Evolutionary conservation across 2,888 invertebrate species (phyloP), one percentile per base, ranked within the genome.

Genomic region (Agrenia bidenticulata): DNA sequence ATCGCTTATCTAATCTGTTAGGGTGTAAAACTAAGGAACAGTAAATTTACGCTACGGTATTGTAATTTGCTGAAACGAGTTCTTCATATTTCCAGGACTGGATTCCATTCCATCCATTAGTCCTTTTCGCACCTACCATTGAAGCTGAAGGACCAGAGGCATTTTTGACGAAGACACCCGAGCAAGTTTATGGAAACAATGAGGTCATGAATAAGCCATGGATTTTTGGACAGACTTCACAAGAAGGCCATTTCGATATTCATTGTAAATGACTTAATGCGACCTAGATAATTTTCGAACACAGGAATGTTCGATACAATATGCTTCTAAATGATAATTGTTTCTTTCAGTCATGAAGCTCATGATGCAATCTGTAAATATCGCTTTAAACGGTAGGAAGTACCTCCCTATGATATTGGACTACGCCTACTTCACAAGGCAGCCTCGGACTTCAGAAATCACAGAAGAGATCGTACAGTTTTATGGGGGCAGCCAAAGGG

Each of bases 231-330:
- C 64, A 66, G 32, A 70, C 70, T 0, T 50, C 32, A 1, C 62
- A 73, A 55, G 74, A 75, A 39, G 70, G 70, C 17, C 66, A 74
- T 49, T 70, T 72, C 59, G 65, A 67, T 11, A 61, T 67, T 5
- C 61, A 68, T 19, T 32, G 73, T 73, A 62, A 41, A 63, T 39
- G 7, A 39, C 39, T 39, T 39, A 39, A 7, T 11, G 15, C 7
- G 7, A 39, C 39, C 7, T 39, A 15, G 39, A 7, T 7, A 39
- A 39, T 7, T 11, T 39, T 11, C 39, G 39, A 7, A 39, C 39
- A 7, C 9, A 39, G 9, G 39, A 39, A 39, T 11, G 39, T 39
- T 39, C 15, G 15, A 59, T 24, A 4, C 11, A 32, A 49, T 49
- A 15, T 15, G 26, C 17, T 59, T 49, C 15, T n/a, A 59, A 45